Conservation (phyloP, 2,113 vertebrate genomes). For the Campylorhamphus procurvoides region DNA sequence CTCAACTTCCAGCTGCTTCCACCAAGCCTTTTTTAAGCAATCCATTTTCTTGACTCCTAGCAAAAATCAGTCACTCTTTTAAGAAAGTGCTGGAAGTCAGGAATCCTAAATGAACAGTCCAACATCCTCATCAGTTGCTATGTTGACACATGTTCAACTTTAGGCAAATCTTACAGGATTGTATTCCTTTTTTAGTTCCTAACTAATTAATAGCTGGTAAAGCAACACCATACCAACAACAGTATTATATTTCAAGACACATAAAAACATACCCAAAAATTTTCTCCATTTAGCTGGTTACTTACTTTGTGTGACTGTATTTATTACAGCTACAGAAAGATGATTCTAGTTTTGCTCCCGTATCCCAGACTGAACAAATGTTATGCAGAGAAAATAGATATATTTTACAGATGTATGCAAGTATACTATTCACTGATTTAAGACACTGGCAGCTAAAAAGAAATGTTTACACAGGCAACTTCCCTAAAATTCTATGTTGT, state of each 20-base stretch:
- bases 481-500: neutral
- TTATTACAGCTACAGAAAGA: neutral
- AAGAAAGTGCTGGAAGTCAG: neutral
- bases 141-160: neutral
- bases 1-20: neutral
- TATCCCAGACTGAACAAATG: conserved; percentile 10
- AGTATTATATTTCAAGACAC: neutral
- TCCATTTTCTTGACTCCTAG: neutral
- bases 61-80: neutral
- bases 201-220: neutral
- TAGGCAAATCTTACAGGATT: neutral
- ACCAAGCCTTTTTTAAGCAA: neutral
- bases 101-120: neutral
- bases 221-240: neutral
- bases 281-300: neutral
- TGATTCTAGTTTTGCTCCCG: neutral
- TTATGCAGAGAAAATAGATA: neutral
- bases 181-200: neutral
- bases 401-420: neutral
- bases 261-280: neutral
- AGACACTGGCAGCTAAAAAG: neutral
- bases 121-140: neutral
- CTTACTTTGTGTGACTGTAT: neutral
- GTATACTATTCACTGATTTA: neutral
- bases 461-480: neutral